phyloP scores from a whole-genome alignment of 2,797 vertebrate species.

The Trachops cirrhosus region DNA sequence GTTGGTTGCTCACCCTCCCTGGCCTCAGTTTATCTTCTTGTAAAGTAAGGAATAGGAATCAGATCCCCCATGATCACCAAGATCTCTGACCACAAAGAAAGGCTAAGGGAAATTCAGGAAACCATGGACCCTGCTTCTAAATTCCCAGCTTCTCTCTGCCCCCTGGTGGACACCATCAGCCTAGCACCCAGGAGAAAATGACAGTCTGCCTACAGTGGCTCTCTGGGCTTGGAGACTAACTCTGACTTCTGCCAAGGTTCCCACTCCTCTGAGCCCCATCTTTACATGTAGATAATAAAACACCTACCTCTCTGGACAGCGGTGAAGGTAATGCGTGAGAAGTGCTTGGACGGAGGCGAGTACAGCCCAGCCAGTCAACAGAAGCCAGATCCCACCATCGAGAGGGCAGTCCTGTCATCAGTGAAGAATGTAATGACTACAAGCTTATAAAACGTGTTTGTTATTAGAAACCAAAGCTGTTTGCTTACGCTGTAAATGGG shows the following conservation, averaged over 20 bases:
- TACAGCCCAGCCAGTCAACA: not conserved
- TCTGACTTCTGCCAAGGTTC: not conserved
- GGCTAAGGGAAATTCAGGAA: not conserved
- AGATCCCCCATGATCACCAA: not conserved
- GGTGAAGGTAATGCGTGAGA: not conserved
- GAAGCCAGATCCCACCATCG: not conserved
- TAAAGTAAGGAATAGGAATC: not conserved
- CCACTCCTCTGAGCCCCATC: not conserved
- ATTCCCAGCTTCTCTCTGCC: conserved; percentile 46
- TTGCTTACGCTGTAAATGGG: not conserved
- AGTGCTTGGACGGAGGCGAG: not conserved
- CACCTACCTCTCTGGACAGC: not conserved
- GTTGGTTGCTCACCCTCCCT: not conserved
- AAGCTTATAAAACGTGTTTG: not conserved
- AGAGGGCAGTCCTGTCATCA: not conserved
- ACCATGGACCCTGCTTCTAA: not conserved
- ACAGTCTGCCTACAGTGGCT: not conserved
- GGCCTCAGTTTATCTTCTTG: not conserved
- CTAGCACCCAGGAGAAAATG: not conserved
- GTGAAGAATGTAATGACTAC: not conserved
- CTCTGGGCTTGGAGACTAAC: not conserved
- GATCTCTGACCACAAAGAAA: conserved; percentile 3
- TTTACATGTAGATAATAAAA: not conserved
- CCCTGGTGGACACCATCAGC: conserved; percentile 45
- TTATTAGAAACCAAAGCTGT: not conserved